Percentiles rank a stretch among this genome's conserved stretches.
Conservation (phyloP, 2,797 vertebrate genomes). For the Syngnathus acus region DNA sequence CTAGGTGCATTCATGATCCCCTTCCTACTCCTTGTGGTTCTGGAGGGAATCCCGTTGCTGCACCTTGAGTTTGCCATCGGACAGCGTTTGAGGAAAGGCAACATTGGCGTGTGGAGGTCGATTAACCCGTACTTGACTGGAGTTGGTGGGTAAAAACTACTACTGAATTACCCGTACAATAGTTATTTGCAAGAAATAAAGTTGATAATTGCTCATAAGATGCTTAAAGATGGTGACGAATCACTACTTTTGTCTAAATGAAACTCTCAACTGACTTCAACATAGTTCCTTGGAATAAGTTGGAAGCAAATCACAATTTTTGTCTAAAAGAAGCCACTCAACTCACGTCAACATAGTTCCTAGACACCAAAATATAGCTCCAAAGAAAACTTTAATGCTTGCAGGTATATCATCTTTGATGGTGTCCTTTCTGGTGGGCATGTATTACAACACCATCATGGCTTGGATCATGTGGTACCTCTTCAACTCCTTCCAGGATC, state of each 20-base stretch:
- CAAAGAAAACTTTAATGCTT: not conserved
- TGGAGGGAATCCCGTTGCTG: constrained; percentile 89
- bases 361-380: not conserved
- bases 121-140: constrained; percentile 82
- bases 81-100: constrained; percentile 85
- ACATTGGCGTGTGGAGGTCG: constrained; percentile 74
- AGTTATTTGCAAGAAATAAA: not conserved
- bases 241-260: no score
- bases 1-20: constrained; percentile 96
- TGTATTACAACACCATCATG: constrained; percentile 93
- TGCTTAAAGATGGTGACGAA: no score
- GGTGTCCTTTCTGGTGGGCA: constrained; percentile 80
- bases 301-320: not conserved
- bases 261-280: not conserved
- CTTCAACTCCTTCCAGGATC: constrained; percentile 95
- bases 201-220: no score
- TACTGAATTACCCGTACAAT: not conserved
- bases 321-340: not conserved
- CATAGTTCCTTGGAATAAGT: not conserved
- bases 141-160: constrained; percentile 72
- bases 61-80: constrained; percentile 92
- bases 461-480: constrained; percentile 98
- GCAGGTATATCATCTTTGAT: constrained; percentile 81
- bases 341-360: not conserved
- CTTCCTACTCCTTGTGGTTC: constrained; percentile 86